Percentiles rank a stretch among this genome's conserved stretches.
These are phyloP conservation scores for Hoplostethus mediterraneus DNA, from an alignment of 2,797 vertebrate species.

Conservation along the genomic window DNA sequence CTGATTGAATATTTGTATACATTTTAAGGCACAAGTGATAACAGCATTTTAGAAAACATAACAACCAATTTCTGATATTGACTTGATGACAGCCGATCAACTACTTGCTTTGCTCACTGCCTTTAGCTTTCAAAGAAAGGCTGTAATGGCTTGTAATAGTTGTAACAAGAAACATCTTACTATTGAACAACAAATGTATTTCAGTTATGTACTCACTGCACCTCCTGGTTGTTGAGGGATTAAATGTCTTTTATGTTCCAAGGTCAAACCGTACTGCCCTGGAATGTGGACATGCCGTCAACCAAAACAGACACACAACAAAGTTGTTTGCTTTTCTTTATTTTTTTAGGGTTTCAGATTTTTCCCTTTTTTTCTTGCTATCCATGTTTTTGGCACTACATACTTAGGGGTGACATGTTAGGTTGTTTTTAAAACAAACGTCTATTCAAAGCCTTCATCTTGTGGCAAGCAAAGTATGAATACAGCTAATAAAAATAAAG, in stretches of 20 bases:
- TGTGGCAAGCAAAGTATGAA: constrained; percentile 95
- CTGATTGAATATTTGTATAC: no score
- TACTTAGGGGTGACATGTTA: constrained; percentile 90
- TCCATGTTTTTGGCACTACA: constrained; percentile 93
- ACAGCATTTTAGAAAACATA: no score
- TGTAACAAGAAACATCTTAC: no score
- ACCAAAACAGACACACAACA: constrained; percentile 26
- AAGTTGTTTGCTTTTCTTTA: constrained; percentile 66
- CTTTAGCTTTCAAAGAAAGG: no score
- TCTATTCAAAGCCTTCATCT: constrained; percentile 92
- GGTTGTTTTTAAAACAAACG: constrained; percentile 92
- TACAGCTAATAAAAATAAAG: constrained; percentile 99
- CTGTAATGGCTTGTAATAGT: no score
- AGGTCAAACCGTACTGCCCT: neutral
- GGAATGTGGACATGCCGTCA: neutral
- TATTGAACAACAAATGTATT: no score
- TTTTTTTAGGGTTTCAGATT: constrained; percentile 55
- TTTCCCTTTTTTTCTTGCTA: constrained; percentile 65
- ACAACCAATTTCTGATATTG: no score
- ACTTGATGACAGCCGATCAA: no score
- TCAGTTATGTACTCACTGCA: no score
- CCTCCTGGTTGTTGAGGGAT: neutral
- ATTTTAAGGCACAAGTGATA: no score
- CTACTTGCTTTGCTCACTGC: no score
- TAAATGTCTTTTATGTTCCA: neutral